phyloP scores from a whole-genome alignment of 2,888 invertebrate genomes.

The Drosophila borborema region DNA sequence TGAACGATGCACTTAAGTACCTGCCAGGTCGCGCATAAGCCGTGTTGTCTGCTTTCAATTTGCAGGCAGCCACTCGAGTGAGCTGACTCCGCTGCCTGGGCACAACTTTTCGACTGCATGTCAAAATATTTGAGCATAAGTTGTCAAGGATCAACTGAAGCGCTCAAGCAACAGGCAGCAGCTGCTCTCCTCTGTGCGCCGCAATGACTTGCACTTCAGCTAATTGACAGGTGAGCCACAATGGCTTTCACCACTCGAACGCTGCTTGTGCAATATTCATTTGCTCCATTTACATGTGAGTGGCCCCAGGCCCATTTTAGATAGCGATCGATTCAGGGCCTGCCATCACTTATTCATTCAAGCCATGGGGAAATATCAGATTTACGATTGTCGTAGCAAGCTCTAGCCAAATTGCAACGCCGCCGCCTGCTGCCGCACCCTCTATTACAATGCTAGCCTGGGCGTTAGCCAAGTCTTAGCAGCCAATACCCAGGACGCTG shows the following conservation, averaged over 20 bases:
- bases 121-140: constrained; percentile 23
- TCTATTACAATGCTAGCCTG: constrained; percentile 23
- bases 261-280: constrained; percentile 65
- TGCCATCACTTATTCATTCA: constrained; percentile 62
- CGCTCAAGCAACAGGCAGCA: constrained; percentile 28
- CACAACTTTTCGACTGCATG: constrained; percentile 4
- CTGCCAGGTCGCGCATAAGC: constrained; percentile 31
- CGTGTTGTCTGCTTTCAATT: constrained; percentile 19
- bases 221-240: constrained; percentile 49
- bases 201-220: constrained; percentile 33
- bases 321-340: constrained; percentile 43
- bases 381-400: constrained; percentile 45
- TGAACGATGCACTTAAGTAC: constrained; percentile 31
- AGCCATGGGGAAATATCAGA: constrained; percentile 59
- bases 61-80: constrained; percentile 12
- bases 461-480: constrained; percentile 59
- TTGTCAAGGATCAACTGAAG: constrained; percentile 6
- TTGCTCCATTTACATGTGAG: constrained; percentile 53
- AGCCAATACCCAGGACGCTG: constrained; percentile 25
- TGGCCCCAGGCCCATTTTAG: constrained; percentile 26
- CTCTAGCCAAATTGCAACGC: constrained; percentile 63
- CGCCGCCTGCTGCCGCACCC: constrained; percentile 20
- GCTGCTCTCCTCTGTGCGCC: background rate
- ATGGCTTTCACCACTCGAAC: constrained; percentile 49
- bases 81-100: constrained; percentile 1